Evolutionary conservation across 2,113 vertebrate genomes (phyloP).

Genomic region (Tragelaphus buxtoni): DNA sequence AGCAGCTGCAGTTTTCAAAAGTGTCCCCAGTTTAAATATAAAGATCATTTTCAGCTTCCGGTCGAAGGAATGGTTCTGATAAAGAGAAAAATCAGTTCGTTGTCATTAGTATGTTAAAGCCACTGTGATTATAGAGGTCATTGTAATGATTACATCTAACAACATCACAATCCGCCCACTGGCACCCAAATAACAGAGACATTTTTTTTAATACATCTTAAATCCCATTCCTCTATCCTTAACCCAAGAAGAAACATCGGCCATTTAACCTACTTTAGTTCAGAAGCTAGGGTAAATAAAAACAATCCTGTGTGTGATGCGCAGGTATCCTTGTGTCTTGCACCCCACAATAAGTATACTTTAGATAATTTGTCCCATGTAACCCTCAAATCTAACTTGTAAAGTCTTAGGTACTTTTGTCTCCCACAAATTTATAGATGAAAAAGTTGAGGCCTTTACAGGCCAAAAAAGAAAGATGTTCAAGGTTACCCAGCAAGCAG

Average conservation of each 20-base stretch:
- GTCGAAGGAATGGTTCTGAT: background rate
- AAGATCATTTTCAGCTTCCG: background rate
- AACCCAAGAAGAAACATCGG: background rate
- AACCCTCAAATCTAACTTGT: background rate
- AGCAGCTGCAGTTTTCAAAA: background rate
- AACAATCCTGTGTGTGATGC: background rate
- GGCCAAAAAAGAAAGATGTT: background rate
- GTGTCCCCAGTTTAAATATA: background rate
- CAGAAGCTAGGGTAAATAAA: background rate
- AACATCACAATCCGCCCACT: background rate
- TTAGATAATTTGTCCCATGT: background rate
- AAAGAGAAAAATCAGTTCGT: background rate
- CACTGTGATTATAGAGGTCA: no score
- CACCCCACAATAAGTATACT: background rate
- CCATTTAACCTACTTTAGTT: background rate
- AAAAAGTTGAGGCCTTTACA: background rate
- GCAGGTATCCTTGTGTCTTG: accelerated
- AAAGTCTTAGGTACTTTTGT: background rate
- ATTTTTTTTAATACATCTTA: background rate
- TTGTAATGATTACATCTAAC: accelerated
- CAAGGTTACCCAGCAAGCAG: background rate
- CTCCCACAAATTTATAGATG: background rate
- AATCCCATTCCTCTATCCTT: background rate
- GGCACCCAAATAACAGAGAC: background rate
- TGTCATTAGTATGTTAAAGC: accelerated